These are phyloP conservation scores for Eudorcas thomsonii DNA, from an alignment of 2,113 vertebrate genomes.

Conservation along the genomic window DNA sequence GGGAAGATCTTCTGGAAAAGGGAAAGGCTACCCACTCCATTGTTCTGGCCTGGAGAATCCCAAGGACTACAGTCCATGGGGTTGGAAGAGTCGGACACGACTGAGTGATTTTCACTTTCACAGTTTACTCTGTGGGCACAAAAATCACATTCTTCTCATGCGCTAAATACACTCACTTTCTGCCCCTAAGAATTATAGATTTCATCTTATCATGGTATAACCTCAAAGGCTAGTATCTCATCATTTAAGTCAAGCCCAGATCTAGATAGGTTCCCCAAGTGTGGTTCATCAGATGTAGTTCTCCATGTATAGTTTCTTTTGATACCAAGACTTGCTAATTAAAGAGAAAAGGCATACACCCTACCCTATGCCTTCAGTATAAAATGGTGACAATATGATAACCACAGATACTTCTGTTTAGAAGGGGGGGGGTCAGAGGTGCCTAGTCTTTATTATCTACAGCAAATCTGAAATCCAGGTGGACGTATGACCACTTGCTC, in stretches of 20 bases:
- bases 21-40: neutral
- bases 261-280: neutral
- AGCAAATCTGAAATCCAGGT: neutral
- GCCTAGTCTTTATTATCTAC: too few relatives aligned
- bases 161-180: neutral
- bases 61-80: neutral
- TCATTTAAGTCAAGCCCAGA: neutral
- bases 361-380: neutral
- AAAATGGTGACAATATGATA: neutral
- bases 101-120: neutral
- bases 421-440: neutral
- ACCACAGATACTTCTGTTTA: neutral
- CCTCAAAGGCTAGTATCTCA: neutral
- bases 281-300: neutral
- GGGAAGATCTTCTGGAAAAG: neutral
- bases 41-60: neutral
- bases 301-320: neutral
- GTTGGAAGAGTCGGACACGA: fast-evolving
- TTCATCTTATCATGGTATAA: neutral
- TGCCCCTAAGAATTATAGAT: neutral
- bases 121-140: neutral
- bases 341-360: neutral
- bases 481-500: neutral
- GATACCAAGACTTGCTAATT: neutral
- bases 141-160: neutral